Conservation (phyloP, 2,113 vertebrate genomes). For the Aphyosemion australe region DNA sequence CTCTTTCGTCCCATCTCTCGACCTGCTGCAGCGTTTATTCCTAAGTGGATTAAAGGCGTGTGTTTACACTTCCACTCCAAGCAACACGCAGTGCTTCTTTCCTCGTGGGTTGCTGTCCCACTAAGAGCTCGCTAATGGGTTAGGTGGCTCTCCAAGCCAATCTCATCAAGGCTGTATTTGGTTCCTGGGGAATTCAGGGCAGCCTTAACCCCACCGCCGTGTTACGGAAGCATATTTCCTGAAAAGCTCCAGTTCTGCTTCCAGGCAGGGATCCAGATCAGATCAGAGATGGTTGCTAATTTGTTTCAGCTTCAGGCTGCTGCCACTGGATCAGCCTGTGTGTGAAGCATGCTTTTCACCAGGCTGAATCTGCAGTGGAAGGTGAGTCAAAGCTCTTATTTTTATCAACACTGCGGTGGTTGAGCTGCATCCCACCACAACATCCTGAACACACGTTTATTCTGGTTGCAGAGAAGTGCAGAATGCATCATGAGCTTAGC, state of each 20-base stretch:
- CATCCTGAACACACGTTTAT: neutral
- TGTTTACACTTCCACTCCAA: slow-evolving; percentile 56
- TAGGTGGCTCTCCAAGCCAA: slow-evolving; percentile 49
- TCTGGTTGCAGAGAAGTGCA: too few species aligned
- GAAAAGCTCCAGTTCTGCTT: neutral
- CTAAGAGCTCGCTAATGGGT: slow-evolving; percentile 33
- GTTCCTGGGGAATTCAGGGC: slow-evolving; percentile 2
- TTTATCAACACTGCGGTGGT: neutral
- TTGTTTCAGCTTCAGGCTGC: slow-evolving; percentile 16
- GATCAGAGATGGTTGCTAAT: slow-evolving; percentile 33
- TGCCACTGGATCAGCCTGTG: too few species aligned
- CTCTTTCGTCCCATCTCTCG: slow-evolving; percentile 38
- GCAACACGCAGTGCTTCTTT: neutral
- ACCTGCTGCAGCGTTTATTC: slow-evolving; percentile 32
- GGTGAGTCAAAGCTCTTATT: too few species aligned
- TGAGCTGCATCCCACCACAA: neutral
- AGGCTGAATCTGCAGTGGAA: too few species aligned
- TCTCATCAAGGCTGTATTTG: slow-evolving; percentile 53
- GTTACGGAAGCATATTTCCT: neutral
- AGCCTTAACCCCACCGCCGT: too few species aligned
- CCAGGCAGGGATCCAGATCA: too few species aligned
- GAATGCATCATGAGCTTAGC: too few species aligned
- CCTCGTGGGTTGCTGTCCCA: neutral
- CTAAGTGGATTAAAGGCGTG: slow-evolving; percentile 60
- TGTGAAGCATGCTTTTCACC: too few species aligned